Base-by-base conservation (phyloP, 2,113 vertebrate genomes). In the Ammospiza nelsoni region DNA sequence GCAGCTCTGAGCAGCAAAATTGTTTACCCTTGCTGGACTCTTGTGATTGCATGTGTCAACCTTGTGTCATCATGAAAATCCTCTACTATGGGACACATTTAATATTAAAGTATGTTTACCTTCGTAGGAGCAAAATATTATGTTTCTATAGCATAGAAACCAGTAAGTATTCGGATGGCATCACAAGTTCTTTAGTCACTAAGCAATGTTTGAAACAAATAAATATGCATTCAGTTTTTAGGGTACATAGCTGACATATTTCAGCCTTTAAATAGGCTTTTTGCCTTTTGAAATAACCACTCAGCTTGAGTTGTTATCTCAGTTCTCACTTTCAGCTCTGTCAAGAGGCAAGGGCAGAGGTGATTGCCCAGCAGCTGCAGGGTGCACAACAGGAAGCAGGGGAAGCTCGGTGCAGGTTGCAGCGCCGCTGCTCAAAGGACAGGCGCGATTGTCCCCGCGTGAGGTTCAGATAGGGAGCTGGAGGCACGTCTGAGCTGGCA, bases 221-320 rank as follows among this genome's bases (percentile, higher is more conserved):
- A 82, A 22, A 48, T 29, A 46, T 19, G 17, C 25, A 37, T 79
- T 90, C 59, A 52, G 1, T 63, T 86, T 95, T 80, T 74, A 71
- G 95, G 68, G 72, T 80, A 49, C 94, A 72, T 84, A 90, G 52
- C 87, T 92, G 90, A 71, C 87, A 72, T 94, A 78, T 67, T 94
- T 96, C 66, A 88, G 35, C 37, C 61, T 93, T 94, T 75, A 86
- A 95, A 86, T 54, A 86, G 67, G 72, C 48, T 74, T 95, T 86
- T 84, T 93, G 19, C 39, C 39, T 88, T 87, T 88, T 92, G 75
- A 75, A 94, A 57, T 65, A 78, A 52, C 21, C 85, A 90, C 79
- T 95, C 1, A 9, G 54, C 67, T 67, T 1, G 46, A 94, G 37
- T 24, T 84, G 87, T 77, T 96, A 84, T 78, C 86, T 90, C 65